phyloP scores from a whole-genome alignment of 2,888 invertebrate species.

The Gerosis bhagava region DNA sequence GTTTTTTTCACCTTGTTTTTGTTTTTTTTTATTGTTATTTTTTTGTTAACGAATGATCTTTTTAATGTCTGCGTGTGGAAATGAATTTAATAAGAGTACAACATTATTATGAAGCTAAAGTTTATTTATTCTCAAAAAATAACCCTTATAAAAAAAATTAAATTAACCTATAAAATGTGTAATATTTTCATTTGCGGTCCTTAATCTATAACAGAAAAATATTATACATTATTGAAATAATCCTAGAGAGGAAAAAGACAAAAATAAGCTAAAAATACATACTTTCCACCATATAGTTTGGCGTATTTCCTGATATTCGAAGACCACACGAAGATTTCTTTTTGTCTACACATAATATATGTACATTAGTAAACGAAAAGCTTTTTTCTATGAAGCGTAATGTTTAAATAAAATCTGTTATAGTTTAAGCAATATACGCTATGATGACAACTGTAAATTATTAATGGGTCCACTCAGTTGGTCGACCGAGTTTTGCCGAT shows the following conservation, averaged over 20 bases:
- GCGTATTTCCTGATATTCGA: conserved; percentile 48
- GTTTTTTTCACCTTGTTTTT: no score
- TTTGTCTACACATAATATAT: conserved; percentile 14
- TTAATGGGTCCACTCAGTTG: no score
- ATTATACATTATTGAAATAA: neutral
- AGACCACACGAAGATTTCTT: conserved; percentile 35
- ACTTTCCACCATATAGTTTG: conserved; percentile 40
- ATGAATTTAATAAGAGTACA: conserved; percentile 17
- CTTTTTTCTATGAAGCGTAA: no score
- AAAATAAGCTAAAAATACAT: no score
- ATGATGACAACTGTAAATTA: no score
- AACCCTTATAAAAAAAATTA: conserved; percentile 21
- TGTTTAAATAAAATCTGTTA: no score
- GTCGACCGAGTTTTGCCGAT: no score
- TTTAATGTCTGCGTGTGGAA: conserved; percentile 6
- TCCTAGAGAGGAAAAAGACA: neutral
- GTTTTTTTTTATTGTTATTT: no score
- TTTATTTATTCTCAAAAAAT: conserved; percentile 20
- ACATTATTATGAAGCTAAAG: conserved; percentile 9
- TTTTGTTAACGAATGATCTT: no score
- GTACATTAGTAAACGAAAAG: no score
- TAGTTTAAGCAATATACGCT: no score
- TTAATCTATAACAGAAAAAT: conserved; percentile 11
- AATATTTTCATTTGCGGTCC: conserved; percentile 12
- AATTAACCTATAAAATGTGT: conserved; percentile 21